Base-by-base conservation (phyloP, 2,113 vertebrate species). In the Myocastor coypus region DNA sequence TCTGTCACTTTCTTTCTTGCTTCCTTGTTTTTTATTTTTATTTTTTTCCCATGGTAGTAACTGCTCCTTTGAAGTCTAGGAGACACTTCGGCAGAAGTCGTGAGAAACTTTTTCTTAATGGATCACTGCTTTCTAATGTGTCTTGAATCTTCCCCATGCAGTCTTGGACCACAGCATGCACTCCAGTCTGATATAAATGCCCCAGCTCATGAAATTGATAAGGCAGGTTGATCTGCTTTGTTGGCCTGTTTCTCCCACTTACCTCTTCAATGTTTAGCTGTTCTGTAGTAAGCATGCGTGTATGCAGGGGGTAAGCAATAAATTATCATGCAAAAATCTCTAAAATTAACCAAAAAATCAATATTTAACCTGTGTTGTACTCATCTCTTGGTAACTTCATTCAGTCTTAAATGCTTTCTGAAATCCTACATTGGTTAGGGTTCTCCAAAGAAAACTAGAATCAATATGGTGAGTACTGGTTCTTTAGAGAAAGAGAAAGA, bases 341-440 rank as follows among this genome's bases (percentile, higher is more conserved):
- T 46, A 46, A 77, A 28, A 28, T 46, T 28, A 57, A 57, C 7
- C 7, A 26, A 61, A 78, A 30, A 46, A 63, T 3, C 55, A 12
- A 57, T 19, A 57, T 9, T 14, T 19, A 81, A 61, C 30, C 30
- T 61, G 3, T 59, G 1, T 52, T 59, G 34, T 61, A 28, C 22
- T 42, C 57, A 50, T 94, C 55, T 82, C 89, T 94, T 86, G 24
- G 34, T 81, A 75, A 42, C 17, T 52, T 61, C 34, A 52, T 75
- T 66, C 66, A 68, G 46, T 17, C 93, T 81, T 94, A 89, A 42
- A 64, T 42, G 71, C 4, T 32, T 75, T n/a, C 16, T 80, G 63
- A 46, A 32, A 37, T 17, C 22, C 46, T 50, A 14, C 82, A 16
- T 34, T 66, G 57, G 46, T 64, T 28, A 87, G 64, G 17, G 19